Conservation (phyloP, 2,888 invertebrate species). For the Dynastes tityus region DNA sequence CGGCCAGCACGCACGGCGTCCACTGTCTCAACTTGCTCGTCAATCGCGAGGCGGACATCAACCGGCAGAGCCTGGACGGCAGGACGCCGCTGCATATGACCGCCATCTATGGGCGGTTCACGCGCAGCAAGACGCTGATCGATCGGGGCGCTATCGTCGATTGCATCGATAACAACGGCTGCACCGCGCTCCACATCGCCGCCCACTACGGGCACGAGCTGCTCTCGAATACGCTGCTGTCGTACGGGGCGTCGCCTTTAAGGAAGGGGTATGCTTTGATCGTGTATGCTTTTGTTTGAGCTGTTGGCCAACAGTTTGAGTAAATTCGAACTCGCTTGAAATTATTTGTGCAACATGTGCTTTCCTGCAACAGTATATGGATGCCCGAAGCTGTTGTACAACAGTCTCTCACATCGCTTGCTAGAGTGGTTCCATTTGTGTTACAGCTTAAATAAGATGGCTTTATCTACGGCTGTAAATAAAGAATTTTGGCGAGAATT, state of each 20-base stretch:
- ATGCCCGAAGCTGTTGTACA: too few relatives aligned
- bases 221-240: conserved; percentile 72
- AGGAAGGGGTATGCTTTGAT: conserved; percentile 66
- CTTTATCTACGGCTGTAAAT: too few relatives aligned
- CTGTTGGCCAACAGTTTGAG: too few relatives aligned
- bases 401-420: too few relatives aligned
- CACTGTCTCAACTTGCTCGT: conserved; percentile 75
- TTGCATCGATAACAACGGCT: conserved; percentile 74
- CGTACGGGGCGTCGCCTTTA: conserved; percentile 71
- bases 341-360: too few relatives aligned
- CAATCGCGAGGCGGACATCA: conserved; percentile 72
- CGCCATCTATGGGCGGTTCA: conserved; percentile 78
- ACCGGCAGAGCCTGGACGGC: conserved; percentile 74
- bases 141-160: conserved; percentile 75
- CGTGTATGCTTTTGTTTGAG: too few relatives aligned
- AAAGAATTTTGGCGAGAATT: too few relatives aligned
- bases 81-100: conserved; percentile 78
- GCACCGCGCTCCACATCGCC: conserved; percentile 77
- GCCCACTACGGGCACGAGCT: conserved; percentile 76
- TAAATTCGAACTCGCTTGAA: too few relatives aligned
- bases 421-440: too few relatives aligned
- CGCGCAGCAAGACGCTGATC: conserved; percentile 75
- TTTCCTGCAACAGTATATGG: too few relatives aligned
- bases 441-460: too few relatives aligned
- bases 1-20: conserved; percentile 76